These are phyloP conservation scores for Irena cyanogastra DNA, from an alignment of 2,113 vertebrate species.

Conservation along the genomic window DNA sequence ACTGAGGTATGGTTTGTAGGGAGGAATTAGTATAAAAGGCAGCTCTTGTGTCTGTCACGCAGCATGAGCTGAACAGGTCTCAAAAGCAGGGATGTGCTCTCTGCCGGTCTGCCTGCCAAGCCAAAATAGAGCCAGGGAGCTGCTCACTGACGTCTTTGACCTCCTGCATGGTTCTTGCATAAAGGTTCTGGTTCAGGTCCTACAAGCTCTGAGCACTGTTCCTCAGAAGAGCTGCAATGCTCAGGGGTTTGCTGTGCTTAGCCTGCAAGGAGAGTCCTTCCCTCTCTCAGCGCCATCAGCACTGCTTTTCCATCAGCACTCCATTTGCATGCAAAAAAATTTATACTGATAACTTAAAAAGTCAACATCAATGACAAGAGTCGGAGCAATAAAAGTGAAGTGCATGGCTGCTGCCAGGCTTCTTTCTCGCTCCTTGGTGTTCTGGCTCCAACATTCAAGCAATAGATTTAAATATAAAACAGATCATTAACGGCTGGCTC, in stretches of 20 bases:
- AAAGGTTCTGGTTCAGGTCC: not conserved
- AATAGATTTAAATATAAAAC: conserved; percentile 70
- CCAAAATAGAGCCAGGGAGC: not conserved
- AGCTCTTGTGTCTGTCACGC: not conserved
- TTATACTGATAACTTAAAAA: conserved; percentile 18
- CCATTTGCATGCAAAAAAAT: not conserved
- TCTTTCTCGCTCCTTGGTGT: conserved; percentile 48
- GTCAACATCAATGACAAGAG: conserved; percentile 5
- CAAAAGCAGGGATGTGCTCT: not conserved
- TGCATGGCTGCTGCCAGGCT: conserved; percentile 45
- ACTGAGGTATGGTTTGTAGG: not conserved
- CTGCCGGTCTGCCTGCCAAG: not conserved
- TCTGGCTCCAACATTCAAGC: conserved; percentile 51
- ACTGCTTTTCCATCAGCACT: not conserved
- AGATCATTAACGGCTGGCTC: conserved; percentile 66
- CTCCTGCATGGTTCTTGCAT: not conserved
- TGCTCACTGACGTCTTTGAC: accelerated
- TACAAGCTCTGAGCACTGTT: not conserved
- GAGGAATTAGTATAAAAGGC: not conserved
- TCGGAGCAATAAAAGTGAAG: conserved; percentile 51
- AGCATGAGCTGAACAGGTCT: not conserved
- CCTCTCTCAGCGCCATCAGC: not conserved
- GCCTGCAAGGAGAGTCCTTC: not conserved
- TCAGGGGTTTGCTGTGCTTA: not conserved
- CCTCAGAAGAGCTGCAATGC: not conserved